Percentiles rank a stretch among this genome's conserved stretches.
Evolutionary conservation across 2,888 invertebrate genomes (phyloP).

Genomic region (Drosophila ezoana): DNA sequence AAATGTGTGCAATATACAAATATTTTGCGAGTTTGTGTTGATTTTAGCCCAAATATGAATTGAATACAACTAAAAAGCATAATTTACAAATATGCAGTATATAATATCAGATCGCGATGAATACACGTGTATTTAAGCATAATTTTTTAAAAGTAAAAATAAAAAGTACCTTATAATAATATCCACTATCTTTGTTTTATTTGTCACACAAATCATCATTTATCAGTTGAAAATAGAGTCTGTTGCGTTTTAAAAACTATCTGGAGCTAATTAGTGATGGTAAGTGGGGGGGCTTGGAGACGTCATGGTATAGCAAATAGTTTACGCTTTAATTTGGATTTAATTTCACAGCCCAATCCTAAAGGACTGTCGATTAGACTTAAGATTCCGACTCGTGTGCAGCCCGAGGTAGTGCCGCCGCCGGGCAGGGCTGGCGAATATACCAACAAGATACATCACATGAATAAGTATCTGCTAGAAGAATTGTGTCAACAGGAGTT

Average conservation of each 20-base stretch:
- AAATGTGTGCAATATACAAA: constrained; percentile 41
- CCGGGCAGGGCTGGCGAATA: constrained; percentile 9
- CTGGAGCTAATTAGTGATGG: constrained; percentile 5
- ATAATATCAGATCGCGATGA: not conserved
- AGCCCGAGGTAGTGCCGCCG: constrained; percentile 25
- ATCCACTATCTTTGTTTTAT: not conserved
- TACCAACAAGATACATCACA: constrained; percentile 37
- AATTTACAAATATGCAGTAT: constrained; percentile 45
- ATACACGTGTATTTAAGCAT: constrained; percentile 28
- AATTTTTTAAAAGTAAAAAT: constrained; percentile 41
- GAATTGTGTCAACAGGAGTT: not conserved
- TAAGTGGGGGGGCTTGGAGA: not conserved
- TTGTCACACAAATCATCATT: not conserved
- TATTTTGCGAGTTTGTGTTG: constrained; percentile 41
- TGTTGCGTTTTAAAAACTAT: not conserved
- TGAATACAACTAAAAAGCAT: constrained; percentile 34
- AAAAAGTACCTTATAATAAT: not conserved
- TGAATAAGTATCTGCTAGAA: constrained; percentile 11
- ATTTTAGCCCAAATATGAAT: constrained; percentile 28
- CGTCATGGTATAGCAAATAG: not conserved
- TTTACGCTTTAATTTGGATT: not conserved
- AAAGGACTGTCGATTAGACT: not conserved
- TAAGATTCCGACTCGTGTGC: constrained; percentile 9
- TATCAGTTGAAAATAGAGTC: not conserved
- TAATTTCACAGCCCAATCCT: not conserved